Percentiles rank a stretch among this genome's conserved stretches.
phyloP scores from a whole-genome alignment of 1,140 invertebrate genomes.

The Agrypnia vestita region DNA sequence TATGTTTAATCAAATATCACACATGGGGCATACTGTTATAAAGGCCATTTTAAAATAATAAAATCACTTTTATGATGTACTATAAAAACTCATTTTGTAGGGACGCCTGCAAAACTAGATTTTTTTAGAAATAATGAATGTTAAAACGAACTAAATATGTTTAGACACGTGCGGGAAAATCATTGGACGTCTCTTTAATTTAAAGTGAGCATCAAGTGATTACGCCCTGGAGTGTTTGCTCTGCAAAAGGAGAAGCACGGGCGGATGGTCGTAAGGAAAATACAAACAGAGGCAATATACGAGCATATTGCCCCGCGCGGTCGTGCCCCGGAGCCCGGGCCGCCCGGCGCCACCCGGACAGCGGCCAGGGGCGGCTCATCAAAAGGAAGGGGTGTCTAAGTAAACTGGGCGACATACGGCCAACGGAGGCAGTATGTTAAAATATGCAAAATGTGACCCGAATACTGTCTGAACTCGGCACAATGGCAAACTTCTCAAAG shows the following conservation, averaged over 20 bases:
- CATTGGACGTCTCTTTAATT: too few species aligned
- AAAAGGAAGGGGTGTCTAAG: conserved; percentile 11
- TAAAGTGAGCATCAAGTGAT: too few species aligned
- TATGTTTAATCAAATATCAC: too few species aligned
- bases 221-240: background rate
- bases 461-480: background rate
- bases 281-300: conserved; percentile 43
- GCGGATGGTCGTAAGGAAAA: conserved; percentile 25
- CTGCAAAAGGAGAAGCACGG: background rate
- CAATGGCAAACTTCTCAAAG: conserved; percentile 2
- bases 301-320: conserved; percentile 37
- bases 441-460: conserved; percentile 46
- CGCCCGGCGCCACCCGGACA: background rate
- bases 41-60: too few species aligned
- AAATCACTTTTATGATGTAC: too few species aligned
- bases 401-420: conserved; percentile 37
- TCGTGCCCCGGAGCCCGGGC: background rate
- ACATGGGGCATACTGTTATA: too few species aligned
- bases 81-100: too few species aligned
- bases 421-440: conserved; percentile 35
- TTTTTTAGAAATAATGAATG: too few species aligned
- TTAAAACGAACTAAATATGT: too few species aligned
- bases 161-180: too few species aligned
- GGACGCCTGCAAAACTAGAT: too few species aligned
- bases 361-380: too few species aligned